Evolutionary conservation across 2,888 invertebrate genomes (phyloP), one percentile per base, ranked within the genome.

Genomic region (Iphiclides podalirius): DNA sequence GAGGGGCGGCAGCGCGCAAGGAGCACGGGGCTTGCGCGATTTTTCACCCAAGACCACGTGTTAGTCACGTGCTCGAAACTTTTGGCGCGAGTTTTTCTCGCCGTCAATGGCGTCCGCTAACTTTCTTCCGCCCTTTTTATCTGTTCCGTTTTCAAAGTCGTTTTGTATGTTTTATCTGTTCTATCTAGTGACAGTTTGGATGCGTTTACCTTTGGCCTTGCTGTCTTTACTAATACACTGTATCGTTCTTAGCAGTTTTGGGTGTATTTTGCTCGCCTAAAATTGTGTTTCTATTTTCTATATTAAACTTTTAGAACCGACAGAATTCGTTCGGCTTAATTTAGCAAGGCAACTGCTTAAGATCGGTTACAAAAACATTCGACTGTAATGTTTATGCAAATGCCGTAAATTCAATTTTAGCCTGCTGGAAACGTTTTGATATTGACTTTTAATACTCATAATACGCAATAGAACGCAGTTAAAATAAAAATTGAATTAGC

Each of bases 41-140:
- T 86, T 85, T 87, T 87, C 78, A 72, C 75, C 70, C 77, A 79
- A 83, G 81, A 82, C 81, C 87, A 86, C 86, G 87, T 87, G 87
- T 71, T 72, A 58, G 47, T 65, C 85, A 83, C 82, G 67, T 87
- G 87, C 74, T 72, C 75, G 67, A 57, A 80, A 82, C 75, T 78
- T 84, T 82, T 75, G 57, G 65, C 62, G 53, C 51, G 78, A 78
- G 70, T 78, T 83, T 79, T 75, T 66, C 73, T 64, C 14, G 23
- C 35, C 1, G 4, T 1, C 9, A 11, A n/a, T 14, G 34, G 23
- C 23, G 26, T 41, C 13, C 35, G 39, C 16, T 17, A 42, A 42
- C 16, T 38, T 43, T 13, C 16, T 12, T 26, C 1, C 28, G 14
- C 9, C 14, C 26, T 47, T 47, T 28, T 40, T 34, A 47, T 46